Evolutionary conservation across 2,888 invertebrate species (phyloP).

Genomic region (Sphaeridia pumilis): DNA sequence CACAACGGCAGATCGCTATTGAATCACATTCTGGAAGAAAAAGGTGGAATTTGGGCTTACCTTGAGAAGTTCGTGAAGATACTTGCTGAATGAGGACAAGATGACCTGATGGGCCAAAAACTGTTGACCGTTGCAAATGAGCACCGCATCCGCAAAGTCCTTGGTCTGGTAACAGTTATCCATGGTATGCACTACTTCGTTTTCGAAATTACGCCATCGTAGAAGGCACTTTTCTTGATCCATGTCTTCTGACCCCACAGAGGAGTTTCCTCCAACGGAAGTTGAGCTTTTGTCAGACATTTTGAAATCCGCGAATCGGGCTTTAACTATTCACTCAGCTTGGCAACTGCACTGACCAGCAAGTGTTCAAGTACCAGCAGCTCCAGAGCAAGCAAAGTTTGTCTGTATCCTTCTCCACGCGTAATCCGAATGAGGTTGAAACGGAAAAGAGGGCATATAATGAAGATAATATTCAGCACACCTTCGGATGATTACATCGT

Average conservation of each 20-base stretch:
- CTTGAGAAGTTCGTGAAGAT: conserved; percentile 2
- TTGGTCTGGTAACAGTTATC: conserved; percentile 5
- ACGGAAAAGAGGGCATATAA: too few species aligned
- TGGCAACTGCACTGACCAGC: too few species aligned
- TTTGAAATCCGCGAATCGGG: too few species aligned
- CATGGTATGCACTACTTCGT: neutral
- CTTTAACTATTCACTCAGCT: too few species aligned
- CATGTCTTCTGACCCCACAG: neutral
- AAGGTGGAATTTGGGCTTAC: neutral
- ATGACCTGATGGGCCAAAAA: conserved; percentile 6
- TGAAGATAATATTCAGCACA: neutral
- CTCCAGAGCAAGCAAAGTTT: too few species aligned
- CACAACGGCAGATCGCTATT: too few species aligned
- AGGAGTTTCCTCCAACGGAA: neutral
- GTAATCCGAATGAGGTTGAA: neutral
- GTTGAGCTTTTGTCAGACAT: neutral
- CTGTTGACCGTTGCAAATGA: conserved; percentile 1
- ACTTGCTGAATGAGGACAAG: conserved; percentile 1
- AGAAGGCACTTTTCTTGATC: neutral
- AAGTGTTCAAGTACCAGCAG: too few species aligned
- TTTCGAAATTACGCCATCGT: conserved; percentile 8
- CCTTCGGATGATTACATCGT: neutral
- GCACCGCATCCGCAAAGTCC: conserved; percentile 1
- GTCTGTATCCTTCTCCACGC: neutral
- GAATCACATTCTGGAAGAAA: neutral